A percentile compares a stretch with the other conserved stretches of the same genome.
Evolutionary conservation across 2,113 vertebrate species (phyloP).

Genomic region (Phalacrocorax carbo): DNA sequence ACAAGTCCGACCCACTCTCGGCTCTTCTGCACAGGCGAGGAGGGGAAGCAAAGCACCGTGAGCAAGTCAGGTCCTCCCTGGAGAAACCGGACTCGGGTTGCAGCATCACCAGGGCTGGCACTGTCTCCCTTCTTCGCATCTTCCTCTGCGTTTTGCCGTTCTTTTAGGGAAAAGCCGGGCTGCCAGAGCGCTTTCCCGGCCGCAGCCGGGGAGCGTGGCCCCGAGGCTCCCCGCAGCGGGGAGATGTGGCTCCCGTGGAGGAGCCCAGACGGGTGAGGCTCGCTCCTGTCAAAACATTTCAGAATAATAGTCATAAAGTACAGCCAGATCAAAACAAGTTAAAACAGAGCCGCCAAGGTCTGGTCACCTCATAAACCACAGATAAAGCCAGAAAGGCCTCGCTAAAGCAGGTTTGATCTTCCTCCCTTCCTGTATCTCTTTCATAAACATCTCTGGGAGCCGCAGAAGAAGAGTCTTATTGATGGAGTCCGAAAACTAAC

Average conservation of each 20-base stretch:
- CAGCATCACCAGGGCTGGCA: background rate
- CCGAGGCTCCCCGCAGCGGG: rapidly evolving
- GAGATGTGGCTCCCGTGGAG: background rate
- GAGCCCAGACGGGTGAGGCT: constrained; percentile 34
- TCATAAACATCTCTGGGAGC: constrained; percentile 60
- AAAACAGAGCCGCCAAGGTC: constrained; percentile 54
- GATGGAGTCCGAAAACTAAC: constrained; percentile 41
- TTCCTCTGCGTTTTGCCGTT: background rate
- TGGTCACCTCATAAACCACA: constrained; percentile 69
- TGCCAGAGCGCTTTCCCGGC: rapidly evolving
- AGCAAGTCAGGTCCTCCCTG: background rate
- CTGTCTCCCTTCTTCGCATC: rapidly evolving
- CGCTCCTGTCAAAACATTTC: constrained; percentile 66
- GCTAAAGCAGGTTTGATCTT: constrained; percentile 62
- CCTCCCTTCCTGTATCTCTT: constrained; percentile 65
- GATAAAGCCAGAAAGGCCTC: constrained; percentile 53
- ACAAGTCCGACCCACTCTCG: rapidly evolving
- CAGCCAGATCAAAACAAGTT: constrained; percentile 61
- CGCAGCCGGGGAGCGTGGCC: rapidly evolving
- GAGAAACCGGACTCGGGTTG: rapidly evolving
- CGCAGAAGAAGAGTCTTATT: constrained; percentile 4
- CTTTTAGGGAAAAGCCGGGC: background rate
- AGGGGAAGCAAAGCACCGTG: rapidly evolving
- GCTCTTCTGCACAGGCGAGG: background rate
- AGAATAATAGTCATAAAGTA: constrained; percentile 60